A percentile compares a stretch with the other conserved stretches of the same genome.
These are phyloP conservation scores for Heliconius hermathena DNA, from an alignment of 1,140 invertebrate species.

Conservation along the genomic window DNA sequence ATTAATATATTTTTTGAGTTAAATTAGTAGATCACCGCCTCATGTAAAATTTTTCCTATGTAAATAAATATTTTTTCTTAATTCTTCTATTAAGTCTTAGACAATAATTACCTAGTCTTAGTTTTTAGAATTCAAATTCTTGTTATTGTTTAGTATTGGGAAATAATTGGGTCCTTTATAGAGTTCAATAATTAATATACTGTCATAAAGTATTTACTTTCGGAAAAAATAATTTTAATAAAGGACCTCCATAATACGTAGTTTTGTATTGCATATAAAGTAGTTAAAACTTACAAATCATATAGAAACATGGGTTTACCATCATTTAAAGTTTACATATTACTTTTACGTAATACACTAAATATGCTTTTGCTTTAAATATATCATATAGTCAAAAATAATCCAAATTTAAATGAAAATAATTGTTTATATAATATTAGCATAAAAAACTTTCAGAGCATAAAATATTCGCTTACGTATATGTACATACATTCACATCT, in stretches of 20 bases:
- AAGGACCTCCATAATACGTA: background rate
- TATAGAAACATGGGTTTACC: too few relatives aligned
- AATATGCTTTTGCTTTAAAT: background rate
- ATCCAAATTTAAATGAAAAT: background rate
- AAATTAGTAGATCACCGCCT: background rate
- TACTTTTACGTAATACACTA: background rate
- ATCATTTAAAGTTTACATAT: too few relatives aligned
- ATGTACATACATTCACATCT: background rate
- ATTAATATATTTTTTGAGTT: background rate
- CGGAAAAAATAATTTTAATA: too few relatives aligned
- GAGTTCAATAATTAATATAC: background rate
- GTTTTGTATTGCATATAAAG: background rate
- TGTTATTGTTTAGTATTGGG: background rate
- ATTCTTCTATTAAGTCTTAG: constrained; percentile 29
- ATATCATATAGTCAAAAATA: background rate
- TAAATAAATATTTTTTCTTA: constrained; percentile 31
- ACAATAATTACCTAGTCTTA: constrained; percentile 29
- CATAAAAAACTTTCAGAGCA: background rate
- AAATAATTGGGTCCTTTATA: background rate
- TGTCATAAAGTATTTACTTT: too few relatives aligned
- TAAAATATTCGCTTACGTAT: background rate
- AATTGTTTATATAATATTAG: constrained; percentile 7
- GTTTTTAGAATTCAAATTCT: constrained; percentile 16
- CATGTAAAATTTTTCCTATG: constrained; percentile 13
- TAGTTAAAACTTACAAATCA: background rate